Conservation (phyloP, 1,140 invertebrate species). For the Hycleus cichorii region DNA sequence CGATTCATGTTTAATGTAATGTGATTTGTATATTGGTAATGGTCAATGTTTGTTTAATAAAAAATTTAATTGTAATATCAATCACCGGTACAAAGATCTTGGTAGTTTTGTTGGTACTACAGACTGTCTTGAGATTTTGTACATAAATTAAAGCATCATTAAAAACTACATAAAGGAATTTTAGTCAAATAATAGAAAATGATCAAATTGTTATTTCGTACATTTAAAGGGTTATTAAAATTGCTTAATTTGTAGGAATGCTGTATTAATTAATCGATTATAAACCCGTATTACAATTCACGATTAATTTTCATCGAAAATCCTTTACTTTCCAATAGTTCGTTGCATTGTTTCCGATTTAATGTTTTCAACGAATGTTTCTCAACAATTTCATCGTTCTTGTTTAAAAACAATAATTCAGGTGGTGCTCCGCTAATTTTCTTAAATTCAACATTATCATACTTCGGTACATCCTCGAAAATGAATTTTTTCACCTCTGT, state of each 20-base stretch:
- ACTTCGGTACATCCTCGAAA: constrained; percentile 63
- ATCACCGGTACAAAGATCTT: too few species aligned
- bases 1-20: too few species aligned
- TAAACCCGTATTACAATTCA: constrained; percentile 10
- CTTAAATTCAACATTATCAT: constrained; percentile 58
- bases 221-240: neutral
- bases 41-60: too few species aligned
- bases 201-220: neutral
- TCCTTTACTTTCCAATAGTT: constrained; percentile 53
- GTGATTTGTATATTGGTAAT: too few species aligned
- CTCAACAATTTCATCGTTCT: constrained; percentile 55
- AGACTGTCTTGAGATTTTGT: too few species aligned
- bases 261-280: neutral
- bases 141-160: neutral
- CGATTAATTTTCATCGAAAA: constrained; percentile 40
- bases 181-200: neutral
- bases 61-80: too few species aligned
- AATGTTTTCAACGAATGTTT: constrained; percentile 51
- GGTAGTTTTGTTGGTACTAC: too few species aligned
- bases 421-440: constrained; percentile 61
- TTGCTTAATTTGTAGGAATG: neutral
- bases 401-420: constrained; percentile 56
- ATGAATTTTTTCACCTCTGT: constrained; percentile 69
- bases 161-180: neutral
- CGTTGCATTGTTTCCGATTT: constrained; percentile 59